phyloP scores from a whole-genome alignment of 1,140 invertebrate species.

The Riptortus pedestris region DNA sequence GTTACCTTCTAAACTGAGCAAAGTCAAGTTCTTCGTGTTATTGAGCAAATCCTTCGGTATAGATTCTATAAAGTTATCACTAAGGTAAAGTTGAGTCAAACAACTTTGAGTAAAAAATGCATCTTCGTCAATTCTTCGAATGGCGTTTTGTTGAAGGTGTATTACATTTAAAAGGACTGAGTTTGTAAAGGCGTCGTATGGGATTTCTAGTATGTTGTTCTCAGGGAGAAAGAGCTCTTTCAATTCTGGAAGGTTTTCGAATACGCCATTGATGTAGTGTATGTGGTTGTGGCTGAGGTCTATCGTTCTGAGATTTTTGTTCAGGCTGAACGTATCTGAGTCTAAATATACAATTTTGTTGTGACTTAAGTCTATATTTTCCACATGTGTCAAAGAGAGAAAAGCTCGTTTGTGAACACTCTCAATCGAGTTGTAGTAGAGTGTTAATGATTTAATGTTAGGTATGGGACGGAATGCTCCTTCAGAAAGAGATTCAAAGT shows the following conservation, averaged over 20 bases:
- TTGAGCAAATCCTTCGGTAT: conserved; percentile 63
- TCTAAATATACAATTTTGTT: conserved; percentile 71
- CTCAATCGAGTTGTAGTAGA: conserved; percentile 74
- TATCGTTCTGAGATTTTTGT: conserved; percentile 63
- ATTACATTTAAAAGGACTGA: conserved; percentile 65
- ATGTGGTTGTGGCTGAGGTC: conserved; percentile 83
- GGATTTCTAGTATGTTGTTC: conserved; percentile 79
- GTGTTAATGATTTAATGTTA: conserved; percentile 61
- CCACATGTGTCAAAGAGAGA: conserved; percentile 55
- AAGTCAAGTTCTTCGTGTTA: conserved; percentile 60
- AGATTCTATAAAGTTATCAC: conserved; percentile 71
- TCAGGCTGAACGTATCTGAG: conserved; percentile 57
- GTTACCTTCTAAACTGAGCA: conserved; percentile 84
- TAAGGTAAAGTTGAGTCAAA: conserved; percentile 71
- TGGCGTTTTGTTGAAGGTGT: conserved; percentile 78
- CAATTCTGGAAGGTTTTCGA: conserved; percentile 63
- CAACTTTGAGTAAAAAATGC: conserved; percentile 60
- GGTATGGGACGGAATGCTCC: conserved; percentile 70
- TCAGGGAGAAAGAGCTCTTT: conserved; percentile 74
- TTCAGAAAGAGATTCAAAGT: conserved; percentile 59
- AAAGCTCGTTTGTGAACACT: conserved; percentile 67
- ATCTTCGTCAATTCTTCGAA: conserved; percentile 59
- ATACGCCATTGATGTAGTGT: conserved; percentile 69
- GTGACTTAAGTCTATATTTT: conserved; percentile 75
- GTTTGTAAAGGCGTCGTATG: conserved; percentile 67